phyloP scores from a whole-genome alignment of 2,113 vertebrate genomes.

The Malurus elegans region DNA sequence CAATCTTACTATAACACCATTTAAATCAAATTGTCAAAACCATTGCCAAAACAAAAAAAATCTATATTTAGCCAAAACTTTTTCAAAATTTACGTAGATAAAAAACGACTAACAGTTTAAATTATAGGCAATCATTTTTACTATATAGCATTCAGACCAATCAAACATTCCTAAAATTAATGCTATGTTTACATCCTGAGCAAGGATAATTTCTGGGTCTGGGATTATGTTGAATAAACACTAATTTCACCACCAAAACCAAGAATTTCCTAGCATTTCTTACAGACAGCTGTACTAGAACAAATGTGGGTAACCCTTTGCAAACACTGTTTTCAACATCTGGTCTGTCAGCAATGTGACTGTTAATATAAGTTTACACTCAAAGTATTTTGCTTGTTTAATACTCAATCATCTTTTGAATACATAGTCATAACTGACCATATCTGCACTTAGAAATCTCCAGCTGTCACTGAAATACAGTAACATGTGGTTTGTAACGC shows the following conservation, averaged over 20 bases:
- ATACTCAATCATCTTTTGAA: not conserved
- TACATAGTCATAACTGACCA: not conserved
- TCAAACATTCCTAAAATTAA: not conserved
- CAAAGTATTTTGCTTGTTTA: not conserved
- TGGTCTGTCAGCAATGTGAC: not conserved
- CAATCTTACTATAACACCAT: not conserved
- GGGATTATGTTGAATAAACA: not conserved
- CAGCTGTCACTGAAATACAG: not conserved
- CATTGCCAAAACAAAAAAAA: no score
- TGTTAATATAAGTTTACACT: not conserved
- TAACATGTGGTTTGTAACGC: not conserved
- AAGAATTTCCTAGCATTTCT: not conserved
- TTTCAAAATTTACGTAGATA: not conserved
- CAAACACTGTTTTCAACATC: not conserved
- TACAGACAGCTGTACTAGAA: not conserved
- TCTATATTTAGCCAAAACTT: not conserved
- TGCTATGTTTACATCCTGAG: not conserved
- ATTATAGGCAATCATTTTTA: not conserved
- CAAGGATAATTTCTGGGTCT: not conserved
- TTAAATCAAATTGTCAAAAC: not conserved
- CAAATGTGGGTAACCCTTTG: not conserved
- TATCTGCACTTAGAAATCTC: not conserved
- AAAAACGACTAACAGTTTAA: not conserved
- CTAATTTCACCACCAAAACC: not conserved
- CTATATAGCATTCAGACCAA: not conserved